Conservation (phyloP, 1,140 invertebrate genomes). For the Pectinophora gossypiella region DNA sequence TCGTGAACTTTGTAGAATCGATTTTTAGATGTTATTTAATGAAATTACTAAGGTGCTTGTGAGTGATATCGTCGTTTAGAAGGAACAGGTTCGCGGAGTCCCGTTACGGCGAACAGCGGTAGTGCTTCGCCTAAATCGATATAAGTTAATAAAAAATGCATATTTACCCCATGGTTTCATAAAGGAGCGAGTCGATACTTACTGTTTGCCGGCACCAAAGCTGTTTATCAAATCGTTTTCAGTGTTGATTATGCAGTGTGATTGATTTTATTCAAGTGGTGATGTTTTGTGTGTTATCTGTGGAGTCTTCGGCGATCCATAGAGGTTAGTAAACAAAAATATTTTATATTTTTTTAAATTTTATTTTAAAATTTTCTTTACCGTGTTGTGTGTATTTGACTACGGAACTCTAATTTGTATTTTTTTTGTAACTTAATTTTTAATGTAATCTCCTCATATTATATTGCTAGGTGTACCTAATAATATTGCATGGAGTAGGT, state of each 20-base stretch:
- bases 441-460: too few species aligned
- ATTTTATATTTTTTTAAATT: too few species aligned
- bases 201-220: slow-evolving; percentile 33
- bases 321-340: slow-evolving; percentile 35
- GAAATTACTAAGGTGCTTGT: slow-evolving; percentile 66
- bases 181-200: slow-evolving; percentile 43
- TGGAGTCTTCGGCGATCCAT: slow-evolving; percentile 7
- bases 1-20: slow-evolving; percentile 65
- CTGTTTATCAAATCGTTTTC: not conserved
- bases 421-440: too few species aligned
- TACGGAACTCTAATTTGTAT: too few species aligned
- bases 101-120: slow-evolving; percentile 27
- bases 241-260: not conserved
- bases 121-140: slow-evolving; percentile 44
- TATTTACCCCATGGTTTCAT: slow-evolving; percentile 64
- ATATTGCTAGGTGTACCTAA: too few species aligned
- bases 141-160: slow-evolving; percentile 71
- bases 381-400: too few species aligned
- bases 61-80: slow-evolving; percentile 56
- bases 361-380: too few species aligned
- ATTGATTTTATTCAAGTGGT: not conserved
- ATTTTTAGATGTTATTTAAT: slow-evolving; percentile 73
- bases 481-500: too few species aligned
- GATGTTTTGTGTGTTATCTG: not conserved
- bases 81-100: slow-evolving; percentile 38